Evolutionary conservation across 2,113 vertebrate genomes (phyloP).

Genomic region (Desmodus rotundus): DNA sequence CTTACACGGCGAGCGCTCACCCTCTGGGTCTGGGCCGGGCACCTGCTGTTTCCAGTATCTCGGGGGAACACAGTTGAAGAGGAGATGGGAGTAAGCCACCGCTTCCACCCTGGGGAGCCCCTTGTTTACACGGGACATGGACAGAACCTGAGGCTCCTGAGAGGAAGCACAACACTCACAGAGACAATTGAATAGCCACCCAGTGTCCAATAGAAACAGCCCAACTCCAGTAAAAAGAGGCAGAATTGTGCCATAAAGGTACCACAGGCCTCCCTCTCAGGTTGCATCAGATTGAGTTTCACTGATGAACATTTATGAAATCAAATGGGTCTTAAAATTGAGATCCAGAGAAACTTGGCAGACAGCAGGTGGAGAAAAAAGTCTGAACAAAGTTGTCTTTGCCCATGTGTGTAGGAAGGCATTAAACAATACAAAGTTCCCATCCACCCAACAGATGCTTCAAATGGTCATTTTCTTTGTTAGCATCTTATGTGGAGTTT

Average conservation of each 20-base stretch:
- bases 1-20: too few relatives aligned
- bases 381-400: background rate
- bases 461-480: background rate
- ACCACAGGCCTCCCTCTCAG: background rate
- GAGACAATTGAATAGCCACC: background rate
- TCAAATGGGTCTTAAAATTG: background rate
- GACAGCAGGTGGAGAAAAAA: background rate
- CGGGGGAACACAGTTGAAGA: background rate
- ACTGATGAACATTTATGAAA: background rate
- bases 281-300: background rate
- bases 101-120: background rate
- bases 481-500: background rate
- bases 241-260: background rate
- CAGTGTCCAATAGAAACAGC: background rate
- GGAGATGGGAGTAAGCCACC: background rate
- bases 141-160: background rate
- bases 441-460: background rate
- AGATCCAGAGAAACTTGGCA: background rate
- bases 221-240: background rate
- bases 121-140: fast-evolving
- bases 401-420: too few relatives aligned
- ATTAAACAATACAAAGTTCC: background rate
- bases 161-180: background rate
- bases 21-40: too few relatives aligned
- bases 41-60: background rate